phyloP scores from a whole-genome alignment of 2,888 invertebrate species.

The Ophraella communa region DNA sequence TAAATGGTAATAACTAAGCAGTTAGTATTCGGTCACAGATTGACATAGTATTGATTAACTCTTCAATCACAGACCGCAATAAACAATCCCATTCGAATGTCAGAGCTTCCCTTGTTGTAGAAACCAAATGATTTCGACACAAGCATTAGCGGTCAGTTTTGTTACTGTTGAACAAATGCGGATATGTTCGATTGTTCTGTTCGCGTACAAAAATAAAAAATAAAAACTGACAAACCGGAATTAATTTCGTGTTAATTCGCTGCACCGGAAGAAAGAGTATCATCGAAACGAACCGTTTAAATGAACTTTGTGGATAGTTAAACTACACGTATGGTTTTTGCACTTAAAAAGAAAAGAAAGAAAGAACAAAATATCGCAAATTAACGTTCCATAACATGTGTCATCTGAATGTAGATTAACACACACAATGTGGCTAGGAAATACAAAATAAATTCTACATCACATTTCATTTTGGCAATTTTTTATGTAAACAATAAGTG shows the following conservation, averaged over 20 bases:
- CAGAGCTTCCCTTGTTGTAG: slow-evolving; percentile 23
- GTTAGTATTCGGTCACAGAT: slow-evolving; percentile 26
- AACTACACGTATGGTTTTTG: no score
- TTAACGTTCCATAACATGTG: no score
- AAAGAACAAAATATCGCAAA: no score
- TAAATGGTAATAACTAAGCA: slow-evolving; percentile 37
- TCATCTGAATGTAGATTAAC: no score
- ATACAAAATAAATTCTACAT: no score
- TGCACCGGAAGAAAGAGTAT: background rate
- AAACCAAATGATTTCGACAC: background rate
- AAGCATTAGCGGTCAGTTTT: background rate
- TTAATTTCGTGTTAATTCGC: background rate
- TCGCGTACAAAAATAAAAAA: background rate
- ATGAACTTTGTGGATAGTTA: background rate
- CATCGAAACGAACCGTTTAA: background rate
- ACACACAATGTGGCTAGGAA: no score
- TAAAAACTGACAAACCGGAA: background rate
- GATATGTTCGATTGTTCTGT: background rate
- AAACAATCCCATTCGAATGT: slow-evolving; percentile 41
- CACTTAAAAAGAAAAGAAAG: no score
- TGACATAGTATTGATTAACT: slow-evolving; percentile 44
- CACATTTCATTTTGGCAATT: no score
- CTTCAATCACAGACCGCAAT: slow-evolving; percentile 47
- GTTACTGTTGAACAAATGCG: background rate
- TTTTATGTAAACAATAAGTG: no score